phyloP scores from a whole-genome alignment of 2,797 vertebrate genomes.

The Schizothorax lantsangensis region DNA sequence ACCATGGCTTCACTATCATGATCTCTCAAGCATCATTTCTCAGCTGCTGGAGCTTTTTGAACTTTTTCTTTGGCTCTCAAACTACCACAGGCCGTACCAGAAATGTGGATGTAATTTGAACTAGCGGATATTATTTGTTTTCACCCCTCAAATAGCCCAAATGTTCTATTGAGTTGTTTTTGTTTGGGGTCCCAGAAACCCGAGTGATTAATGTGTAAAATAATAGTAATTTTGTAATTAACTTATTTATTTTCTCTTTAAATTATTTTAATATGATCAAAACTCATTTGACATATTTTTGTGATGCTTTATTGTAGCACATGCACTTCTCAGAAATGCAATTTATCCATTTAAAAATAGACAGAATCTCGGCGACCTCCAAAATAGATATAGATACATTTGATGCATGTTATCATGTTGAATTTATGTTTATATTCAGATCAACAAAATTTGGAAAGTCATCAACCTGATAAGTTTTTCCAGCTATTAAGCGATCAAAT shows the following conservation, averaged over 20 bases:
- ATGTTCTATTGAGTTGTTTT: not conserved
- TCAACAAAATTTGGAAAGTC: not conserved
- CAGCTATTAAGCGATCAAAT: not conserved
- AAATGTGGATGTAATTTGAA: constrained; percentile 26
- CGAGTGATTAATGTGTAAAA: not conserved
- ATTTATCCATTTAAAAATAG: not conserved
- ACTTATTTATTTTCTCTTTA: not conserved
- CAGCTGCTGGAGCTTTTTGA: constrained; percentile 54
- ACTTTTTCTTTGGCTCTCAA: constrained; percentile 41
- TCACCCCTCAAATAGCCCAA: not conserved
- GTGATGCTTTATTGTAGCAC: not conserved
- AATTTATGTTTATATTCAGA: not conserved
- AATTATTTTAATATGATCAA: not conserved
- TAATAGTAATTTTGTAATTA: not conserved
- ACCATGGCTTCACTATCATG: constrained; percentile 56
- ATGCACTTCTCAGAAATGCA: not conserved
- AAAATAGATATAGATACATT: not conserved
- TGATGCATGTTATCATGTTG: not conserved
- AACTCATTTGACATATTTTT: not conserved
- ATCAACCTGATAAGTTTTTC: not conserved
- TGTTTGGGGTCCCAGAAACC: not conserved
- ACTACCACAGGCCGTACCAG: constrained; percentile 11
- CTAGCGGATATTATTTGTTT: constrained; percentile 8
- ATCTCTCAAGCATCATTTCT: constrained; percentile 48
- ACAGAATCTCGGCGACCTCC: not conserved